Conservation (phyloP, 2,888 invertebrate genomes). For the Clanis bilineata region DNA sequence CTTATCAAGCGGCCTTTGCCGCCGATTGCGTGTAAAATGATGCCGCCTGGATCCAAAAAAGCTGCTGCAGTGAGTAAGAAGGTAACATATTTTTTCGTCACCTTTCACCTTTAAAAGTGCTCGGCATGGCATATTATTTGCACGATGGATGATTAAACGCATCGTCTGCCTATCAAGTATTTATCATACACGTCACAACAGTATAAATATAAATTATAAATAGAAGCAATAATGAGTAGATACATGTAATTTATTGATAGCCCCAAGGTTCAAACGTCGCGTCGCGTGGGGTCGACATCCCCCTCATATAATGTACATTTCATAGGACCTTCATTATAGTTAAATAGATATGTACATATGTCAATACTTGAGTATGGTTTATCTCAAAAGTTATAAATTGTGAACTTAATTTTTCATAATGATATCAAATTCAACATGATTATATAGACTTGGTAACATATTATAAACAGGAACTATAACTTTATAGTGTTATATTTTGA, state of each 20-base stretch:
- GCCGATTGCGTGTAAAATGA: conserved; percentile 70
- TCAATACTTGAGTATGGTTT: too few species aligned
- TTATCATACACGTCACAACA: neutral
- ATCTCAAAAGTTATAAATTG: too few species aligned
- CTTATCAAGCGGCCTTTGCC: conserved; percentile 71
- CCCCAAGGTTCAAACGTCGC: neutral
- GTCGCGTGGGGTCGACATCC: neutral
- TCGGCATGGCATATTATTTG: neutral
- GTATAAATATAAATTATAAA: neutral
- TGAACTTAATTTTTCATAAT: too few species aligned
- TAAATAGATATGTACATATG: too few species aligned
- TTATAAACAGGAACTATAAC: too few species aligned
- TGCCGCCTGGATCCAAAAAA: conserved; percentile 69
- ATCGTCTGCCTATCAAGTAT: neutral
- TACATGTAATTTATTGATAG: neutral
- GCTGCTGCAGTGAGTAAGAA: conserved; percentile 61
- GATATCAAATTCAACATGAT: too few species aligned
- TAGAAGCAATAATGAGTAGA: neutral
- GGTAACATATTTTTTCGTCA: conserved; percentile 32
- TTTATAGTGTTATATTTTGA: too few species aligned
- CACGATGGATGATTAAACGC: too few species aligned
- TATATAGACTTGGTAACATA: too few species aligned
- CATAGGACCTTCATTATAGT: too few species aligned
- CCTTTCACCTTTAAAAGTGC: conserved; percentile 10
- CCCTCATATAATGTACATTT: too few species aligned